Conservation (phyloP, 2,888 invertebrate genomes). For the Desoria tigrina region DNA sequence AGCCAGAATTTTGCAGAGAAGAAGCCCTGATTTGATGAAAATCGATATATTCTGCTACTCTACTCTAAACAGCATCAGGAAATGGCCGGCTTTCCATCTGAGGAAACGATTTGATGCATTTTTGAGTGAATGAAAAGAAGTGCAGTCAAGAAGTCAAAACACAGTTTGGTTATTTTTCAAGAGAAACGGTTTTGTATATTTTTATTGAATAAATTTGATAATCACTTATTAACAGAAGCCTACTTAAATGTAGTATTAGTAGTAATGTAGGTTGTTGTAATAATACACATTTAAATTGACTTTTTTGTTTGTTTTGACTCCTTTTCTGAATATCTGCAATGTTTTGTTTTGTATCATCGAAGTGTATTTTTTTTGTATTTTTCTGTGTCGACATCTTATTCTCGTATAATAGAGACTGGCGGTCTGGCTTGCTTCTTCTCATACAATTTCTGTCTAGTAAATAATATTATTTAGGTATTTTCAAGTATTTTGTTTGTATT, state of each 20-base stretch:
- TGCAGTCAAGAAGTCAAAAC: conserved; percentile 26
- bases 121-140: neutral
- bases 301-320: conserved; percentile 28
- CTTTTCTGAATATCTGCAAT: conserved; percentile 21
- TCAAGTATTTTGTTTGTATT: too few relatives aligned
- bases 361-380: neutral
- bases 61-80: too few relatives aligned
- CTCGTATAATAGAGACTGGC: too few relatives aligned
- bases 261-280: conserved; percentile 14
- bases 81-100: too few relatives aligned
- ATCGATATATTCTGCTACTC: too few relatives aligned
- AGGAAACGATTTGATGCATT: too few relatives aligned
- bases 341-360: neutral
- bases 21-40: too few relatives aligned
- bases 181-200: conserved; percentile 5
- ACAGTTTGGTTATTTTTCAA: conserved; percentile 9
- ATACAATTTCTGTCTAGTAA: conserved; percentile 12
- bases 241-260: conserved; percentile 19
- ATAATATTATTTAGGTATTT: too few relatives aligned
- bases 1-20: too few relatives aligned
- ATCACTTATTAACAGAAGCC: conserved; percentile 21
- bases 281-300: conserved; percentile 26
- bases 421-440: too few relatives aligned
- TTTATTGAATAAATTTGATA: conserved; percentile 27
- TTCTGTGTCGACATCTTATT: too few relatives aligned